Percentiles rank a stretch among this genome's conserved stretches.
Conservation (phyloP, 2,888 invertebrate genomes). For the Pseudococcus jackbeardsleyi region DNA sequence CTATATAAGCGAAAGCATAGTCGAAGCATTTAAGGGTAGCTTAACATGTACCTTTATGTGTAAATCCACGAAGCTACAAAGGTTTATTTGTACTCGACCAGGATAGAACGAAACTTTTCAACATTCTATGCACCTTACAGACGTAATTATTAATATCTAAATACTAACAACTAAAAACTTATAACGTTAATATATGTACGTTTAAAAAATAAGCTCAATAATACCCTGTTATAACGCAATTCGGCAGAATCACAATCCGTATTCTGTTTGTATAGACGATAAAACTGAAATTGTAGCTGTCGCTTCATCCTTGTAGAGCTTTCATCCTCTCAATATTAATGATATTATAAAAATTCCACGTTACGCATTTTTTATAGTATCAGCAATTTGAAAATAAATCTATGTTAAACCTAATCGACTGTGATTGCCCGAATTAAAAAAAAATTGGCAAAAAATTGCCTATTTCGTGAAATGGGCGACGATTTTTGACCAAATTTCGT, state of each 20-base stretch:
- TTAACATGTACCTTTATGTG: neutral
- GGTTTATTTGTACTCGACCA: slow-evolving; percentile 58
- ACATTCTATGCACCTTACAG: slow-evolving; percentile 26
- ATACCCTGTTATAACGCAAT: slow-evolving; percentile 63
- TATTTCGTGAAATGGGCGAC: no score
- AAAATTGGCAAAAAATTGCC: no score
- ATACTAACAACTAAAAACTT: slow-evolving; percentile 48
- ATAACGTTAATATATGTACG: slow-evolving; percentile 47
- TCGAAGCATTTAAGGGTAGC: slow-evolving; percentile 1
- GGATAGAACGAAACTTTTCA: slow-evolving; percentile 51
- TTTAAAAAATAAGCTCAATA: slow-evolving; percentile 64
- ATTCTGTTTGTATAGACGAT: slow-evolving; percentile 1
- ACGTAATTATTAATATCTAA: slow-evolving; percentile 30
- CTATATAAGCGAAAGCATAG: slow-evolving; percentile 22
- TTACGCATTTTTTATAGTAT: neutral
- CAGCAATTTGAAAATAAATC: neutral
- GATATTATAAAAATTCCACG: neutral
- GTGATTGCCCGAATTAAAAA: no score
- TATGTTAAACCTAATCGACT: no score
- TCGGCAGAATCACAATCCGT: slow-evolving; percentile 62
- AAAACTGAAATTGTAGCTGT: neutral
- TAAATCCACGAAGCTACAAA: slow-evolving; percentile 1
- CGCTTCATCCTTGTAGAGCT: neutral
- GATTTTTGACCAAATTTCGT: no score
- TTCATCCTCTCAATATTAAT: neutral